Percentiles rank a stretch among this genome's conserved stretches.
These are phyloP conservation scores for Sapayoa aenigma DNA, from an alignment of 2,113 vertebrate species.

Conservation along the genomic window DNA sequence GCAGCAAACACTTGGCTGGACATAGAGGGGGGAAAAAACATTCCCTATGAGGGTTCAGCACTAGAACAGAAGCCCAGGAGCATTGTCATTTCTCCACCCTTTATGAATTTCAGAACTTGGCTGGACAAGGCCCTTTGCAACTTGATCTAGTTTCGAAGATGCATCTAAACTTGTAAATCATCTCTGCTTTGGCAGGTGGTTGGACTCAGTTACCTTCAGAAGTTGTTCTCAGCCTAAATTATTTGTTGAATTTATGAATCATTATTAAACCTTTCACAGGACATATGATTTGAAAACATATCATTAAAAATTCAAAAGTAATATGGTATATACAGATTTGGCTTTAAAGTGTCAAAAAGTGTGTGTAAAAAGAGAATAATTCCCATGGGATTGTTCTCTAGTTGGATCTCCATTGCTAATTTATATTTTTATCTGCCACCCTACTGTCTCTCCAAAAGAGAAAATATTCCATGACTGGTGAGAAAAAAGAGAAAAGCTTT, in stretches of 20 bases:
- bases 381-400: background rate
- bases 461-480: background rate
- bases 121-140: background rate
- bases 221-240: background rate
- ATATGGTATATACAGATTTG: background rate
- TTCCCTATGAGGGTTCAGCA: background rate
- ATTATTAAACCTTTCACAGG: background rate
- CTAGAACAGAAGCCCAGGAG: background rate
- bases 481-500: background rate
- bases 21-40: too few species aligned
- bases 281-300: background rate
- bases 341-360: background rate
- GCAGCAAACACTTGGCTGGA: background rate
- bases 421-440: background rate
- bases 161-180: background rate
- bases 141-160: background rate
- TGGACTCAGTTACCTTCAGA: background rate
- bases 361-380: background rate
- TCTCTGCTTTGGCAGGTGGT: background rate
- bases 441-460: background rate
- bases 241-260: background rate
- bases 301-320: background rate
- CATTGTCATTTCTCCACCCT: background rate
- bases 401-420: background rate
- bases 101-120: background rate